These are phyloP conservation scores for Laupala kohalensis DNA, from an alignment of 1,140 invertebrate genomes.

Conservation along the genomic window DNA sequence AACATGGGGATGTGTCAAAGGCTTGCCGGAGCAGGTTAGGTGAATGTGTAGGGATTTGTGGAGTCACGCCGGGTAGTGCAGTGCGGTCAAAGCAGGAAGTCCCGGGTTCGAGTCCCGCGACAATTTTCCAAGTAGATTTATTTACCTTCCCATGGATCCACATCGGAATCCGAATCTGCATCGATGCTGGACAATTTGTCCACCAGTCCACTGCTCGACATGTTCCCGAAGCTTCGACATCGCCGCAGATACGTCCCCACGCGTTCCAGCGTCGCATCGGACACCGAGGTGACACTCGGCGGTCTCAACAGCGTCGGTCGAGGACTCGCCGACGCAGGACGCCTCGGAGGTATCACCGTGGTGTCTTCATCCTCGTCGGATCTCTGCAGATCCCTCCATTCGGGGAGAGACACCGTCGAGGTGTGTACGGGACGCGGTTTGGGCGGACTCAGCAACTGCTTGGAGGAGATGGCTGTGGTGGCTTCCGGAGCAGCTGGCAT, in stretches of 20 bases:
- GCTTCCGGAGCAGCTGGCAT: not conserved
- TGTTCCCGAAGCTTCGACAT: not conserved
- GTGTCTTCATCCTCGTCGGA: not conserved
- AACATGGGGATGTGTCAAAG: too few species aligned
- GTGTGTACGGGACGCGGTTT: not conserved
- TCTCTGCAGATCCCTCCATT: not conserved
- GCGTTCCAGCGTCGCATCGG: slow-evolving; percentile 17
- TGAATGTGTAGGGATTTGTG: too few species aligned
- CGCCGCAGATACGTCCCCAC: slow-evolving; percentile 28
- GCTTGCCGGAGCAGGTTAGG: too few species aligned
- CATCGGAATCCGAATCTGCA: not conserved
- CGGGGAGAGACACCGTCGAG: not conserved
- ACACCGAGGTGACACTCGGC: not conserved
- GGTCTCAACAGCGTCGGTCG: not conserved
- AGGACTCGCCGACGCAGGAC: not conserved
- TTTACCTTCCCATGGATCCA: not conserved
- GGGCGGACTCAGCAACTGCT: not conserved
- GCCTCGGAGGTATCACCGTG: not conserved
- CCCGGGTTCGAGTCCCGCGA: too few species aligned
- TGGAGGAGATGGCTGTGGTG: not conserved
- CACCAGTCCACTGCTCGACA: not conserved
- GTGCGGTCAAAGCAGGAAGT: too few species aligned
- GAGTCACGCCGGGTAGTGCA: too few species aligned
- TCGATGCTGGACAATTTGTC: not conserved
- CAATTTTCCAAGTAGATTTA: too few species aligned